Evolutionary conservation across 2,113 vertebrate genomes (phyloP), one percentile per base, ranked within the genome.

Genomic region (Poecile atricapillus): DNA sequence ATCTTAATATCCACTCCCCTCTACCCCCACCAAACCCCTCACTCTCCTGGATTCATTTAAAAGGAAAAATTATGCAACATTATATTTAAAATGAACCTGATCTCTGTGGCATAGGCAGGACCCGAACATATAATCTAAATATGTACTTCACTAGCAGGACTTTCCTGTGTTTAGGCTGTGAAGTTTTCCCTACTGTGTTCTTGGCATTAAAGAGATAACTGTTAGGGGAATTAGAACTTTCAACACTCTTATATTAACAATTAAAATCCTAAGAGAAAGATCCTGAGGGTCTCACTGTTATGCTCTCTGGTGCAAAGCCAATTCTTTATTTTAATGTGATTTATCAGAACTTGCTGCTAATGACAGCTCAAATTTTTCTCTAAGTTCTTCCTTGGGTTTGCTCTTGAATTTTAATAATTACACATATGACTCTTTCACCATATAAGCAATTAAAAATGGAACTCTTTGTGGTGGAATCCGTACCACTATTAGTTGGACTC

Each of bases 1-100:
- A 27, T 37, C 13, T 43, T 44, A 71, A 65, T 14, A 87, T n/a
- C 4, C 6, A 50, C 27, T 68, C 5, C 5, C 2, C 7, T 65
- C 8, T 31, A 25, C 6, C 9, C 2, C 1, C 7, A 7, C 4
- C 7, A 7, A 3, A 23, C 6, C 5, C 15, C 14, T 2, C 25
- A 13, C 5, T 3, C 18, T 19, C 0, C 11, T 9, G 1, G 5
- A 53, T 39, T 56, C 30, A 63, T 73, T 71, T 46, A 75, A 15
- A 64, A 49, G 10, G 6, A 3, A 71, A 58, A 59, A 64, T 5
- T 17, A 35, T 33, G 5, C 0, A 37, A 15, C 1, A 37, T 31
- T 47, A 27, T 63, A 6, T 83, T 89, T 65, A 58, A 87, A 89
- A 20, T 47, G 8, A 86, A 18, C 18, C 15, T 63, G 19, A 15